Evolutionary conservation across 2,797 vertebrate species (phyloP), one percentile per base, ranked within the genome.

Genomic region (Ispidina lecontei): DNA sequence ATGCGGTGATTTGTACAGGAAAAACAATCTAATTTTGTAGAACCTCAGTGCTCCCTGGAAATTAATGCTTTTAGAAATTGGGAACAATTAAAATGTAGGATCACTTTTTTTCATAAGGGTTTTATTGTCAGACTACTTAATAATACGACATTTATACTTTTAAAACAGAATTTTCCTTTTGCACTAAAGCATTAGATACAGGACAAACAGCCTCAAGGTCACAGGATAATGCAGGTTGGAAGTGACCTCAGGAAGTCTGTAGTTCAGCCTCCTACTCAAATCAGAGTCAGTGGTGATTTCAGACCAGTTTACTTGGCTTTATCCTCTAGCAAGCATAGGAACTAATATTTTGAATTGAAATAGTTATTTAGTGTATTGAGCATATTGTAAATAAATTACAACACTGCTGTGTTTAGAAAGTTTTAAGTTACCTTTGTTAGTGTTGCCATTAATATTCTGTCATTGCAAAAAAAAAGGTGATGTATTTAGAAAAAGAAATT

Each of bases 111-210:
- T 92, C 74, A 47, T 71, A 70, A 93, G 16, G 35, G 37, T 69
- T 87, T 86, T 91, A 81, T 81, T 94, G 44, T 60, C 28, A 35
- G 56, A 81, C 37, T 75, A 26, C 26, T 88, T 79, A 33, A 67
- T 87, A 51, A 51, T 90, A 64, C 58, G 79, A 25, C 82, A 51
- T 91, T 87, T 87, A 41, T 54, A 39, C 3, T 3, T 64, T 64
- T 89, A 11, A 84, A 90, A 82, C 47, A 26, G 51, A 73, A 65
- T 84, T 81, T 94, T 87, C 16, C 33, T 90, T 86, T 93, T 81
- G 31, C 1, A 1, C 17, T 87, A 12, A 25, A 62, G 68, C n/a
- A 75, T 56, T 74, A 90, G 92, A 81, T 70, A 65, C 39, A 87
- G 64, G 62, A 65, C 84, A 90, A 93, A 74, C 84, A 92, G 60